Conservation (phyloP, 2,888 invertebrate genomes). For the Cephus nigrinus region DNA sequence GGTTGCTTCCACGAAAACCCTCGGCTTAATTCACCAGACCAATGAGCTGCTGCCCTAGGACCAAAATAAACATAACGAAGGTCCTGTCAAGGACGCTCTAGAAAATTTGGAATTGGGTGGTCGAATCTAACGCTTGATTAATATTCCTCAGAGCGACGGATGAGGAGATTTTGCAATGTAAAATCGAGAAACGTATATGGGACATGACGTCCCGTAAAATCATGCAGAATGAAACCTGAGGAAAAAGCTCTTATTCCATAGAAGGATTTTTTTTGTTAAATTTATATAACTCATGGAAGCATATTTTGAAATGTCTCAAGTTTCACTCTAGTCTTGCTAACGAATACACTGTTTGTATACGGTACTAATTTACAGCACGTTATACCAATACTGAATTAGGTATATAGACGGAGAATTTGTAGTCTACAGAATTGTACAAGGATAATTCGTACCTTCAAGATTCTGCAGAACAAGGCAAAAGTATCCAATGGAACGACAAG, state of each 20-base stretch:
- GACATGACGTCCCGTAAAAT: background rate
- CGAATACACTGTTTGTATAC: background rate
- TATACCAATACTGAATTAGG: background rate
- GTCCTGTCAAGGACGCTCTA: background rate
- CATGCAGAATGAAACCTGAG: background rate
- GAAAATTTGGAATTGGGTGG: background rate
- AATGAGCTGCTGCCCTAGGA: background rate
- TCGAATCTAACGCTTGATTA: background rate
- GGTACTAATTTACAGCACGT: background rate
- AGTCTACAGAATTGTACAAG: background rate
- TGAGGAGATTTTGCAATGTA: background rate
- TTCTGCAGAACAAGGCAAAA: background rate
- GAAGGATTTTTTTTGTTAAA: background rate
- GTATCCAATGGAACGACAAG: background rate
- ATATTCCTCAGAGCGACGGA: background rate
- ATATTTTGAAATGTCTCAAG: background rate
- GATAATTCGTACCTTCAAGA: background rate
- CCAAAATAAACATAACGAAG: background rate
- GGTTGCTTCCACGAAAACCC: background rate
- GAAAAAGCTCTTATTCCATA: background rate
- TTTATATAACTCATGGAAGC: background rate
- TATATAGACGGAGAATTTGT: background rate
- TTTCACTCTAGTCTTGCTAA: background rate
- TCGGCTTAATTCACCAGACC: background rate
- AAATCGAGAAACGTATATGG: background rate